Percentiles rank a stretch among this genome's conserved stretches.
Conservation (phyloP, 1,140 invertebrate genomes). For the Pseudomyrmex concolor region DNA sequence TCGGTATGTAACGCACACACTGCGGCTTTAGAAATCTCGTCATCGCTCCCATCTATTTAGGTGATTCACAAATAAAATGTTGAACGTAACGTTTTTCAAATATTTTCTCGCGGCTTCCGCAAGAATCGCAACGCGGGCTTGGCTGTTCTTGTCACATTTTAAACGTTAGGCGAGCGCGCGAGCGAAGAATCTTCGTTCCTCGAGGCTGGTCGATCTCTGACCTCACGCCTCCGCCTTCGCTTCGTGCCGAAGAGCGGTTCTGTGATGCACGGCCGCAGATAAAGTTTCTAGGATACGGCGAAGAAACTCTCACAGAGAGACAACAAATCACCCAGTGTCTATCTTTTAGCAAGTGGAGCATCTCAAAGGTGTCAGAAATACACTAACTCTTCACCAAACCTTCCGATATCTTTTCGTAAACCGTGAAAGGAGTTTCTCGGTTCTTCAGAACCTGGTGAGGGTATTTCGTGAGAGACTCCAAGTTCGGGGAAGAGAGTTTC, state of each 20-base stretch:
- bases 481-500: slow-evolving; percentile 44
- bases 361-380: too few relatives aligned
- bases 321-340: not conserved
- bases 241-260: slow-evolving; percentile 53
- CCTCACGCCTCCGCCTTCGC: slow-evolving; percentile 54
- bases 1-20: not conserved
- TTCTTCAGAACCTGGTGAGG: not conserved
- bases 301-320: slow-evolving; percentile 29
- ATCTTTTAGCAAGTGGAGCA: not conserved
- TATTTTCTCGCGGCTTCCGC: not conserved
- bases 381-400: too few relatives aligned
- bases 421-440: too few relatives aligned
- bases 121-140: too few relatives aligned
- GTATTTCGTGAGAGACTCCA: not conserved
- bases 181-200: slow-evolving; percentile 51
- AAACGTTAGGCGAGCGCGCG: slow-evolving; percentile 4
- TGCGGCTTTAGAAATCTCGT: not conserved
- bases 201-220: slow-evolving; percentile 63
- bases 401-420: not conserved
- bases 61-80: too few relatives aligned
- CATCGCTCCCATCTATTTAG: not conserved
- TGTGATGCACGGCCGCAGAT: slow-evolving; percentile 51
- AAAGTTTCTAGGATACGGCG: slow-evolving; percentile 46
- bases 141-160: slow-evolving; percentile 2
- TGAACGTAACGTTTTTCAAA: too few relatives aligned